Conservation (phyloP, 2,888 invertebrate genomes). For the Subacronicta megacephala region DNA sequence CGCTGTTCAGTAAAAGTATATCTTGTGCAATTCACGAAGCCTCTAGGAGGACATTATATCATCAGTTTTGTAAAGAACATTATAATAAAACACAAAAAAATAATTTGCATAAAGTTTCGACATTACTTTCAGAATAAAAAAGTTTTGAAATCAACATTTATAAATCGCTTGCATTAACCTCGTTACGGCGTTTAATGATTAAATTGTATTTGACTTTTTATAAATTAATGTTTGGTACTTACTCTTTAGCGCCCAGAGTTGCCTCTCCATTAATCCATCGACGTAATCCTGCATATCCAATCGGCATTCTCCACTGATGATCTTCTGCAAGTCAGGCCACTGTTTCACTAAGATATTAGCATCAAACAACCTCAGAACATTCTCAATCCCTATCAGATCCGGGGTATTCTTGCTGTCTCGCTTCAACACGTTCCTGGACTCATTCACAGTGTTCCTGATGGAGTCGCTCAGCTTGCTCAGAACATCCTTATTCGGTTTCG, state of each 20-base stretch:
- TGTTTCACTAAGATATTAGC: slow-evolving; percentile 88
- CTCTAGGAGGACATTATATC: slow-evolving; percentile 28
- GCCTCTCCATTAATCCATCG: slow-evolving; percentile 87
- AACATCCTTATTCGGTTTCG: slow-evolving; percentile 72
- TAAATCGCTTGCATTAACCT: slow-evolving; percentile 14
- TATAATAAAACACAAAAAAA: slow-evolving; percentile 6
- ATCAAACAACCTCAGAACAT: slow-evolving; percentile 89
- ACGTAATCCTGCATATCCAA: slow-evolving; percentile 90
- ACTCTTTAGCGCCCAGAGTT: slow-evolving; percentile 93
- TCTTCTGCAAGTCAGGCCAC: slow-evolving; percentile 86
- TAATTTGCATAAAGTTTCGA: slow-evolving; percentile 24
- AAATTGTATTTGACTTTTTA: slow-evolving; percentile 6
- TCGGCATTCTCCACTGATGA: slow-evolving; percentile 86
- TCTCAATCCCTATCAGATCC: slow-evolving; percentile 80
- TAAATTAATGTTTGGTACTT: slow-evolving; percentile 75
- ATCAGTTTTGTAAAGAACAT: slow-evolving; percentile 17
- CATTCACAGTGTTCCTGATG: slow-evolving; percentile 77
- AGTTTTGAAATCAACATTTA: slow-evolving; percentile 24
- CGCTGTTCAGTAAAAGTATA: slow-evolving; percentile 51
- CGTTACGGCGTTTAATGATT: background rate
- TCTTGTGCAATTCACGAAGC: slow-evolving; percentile 37
- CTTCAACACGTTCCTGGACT: slow-evolving; percentile 71
- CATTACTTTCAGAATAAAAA: slow-evolving; percentile 4
- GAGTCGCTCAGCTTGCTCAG: slow-evolving; percentile 76
- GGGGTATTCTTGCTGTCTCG: slow-evolving; percentile 59